A percentile compares a stretch with the other conserved stretches of the same genome.
phyloP scores from a whole-genome alignment of 2,797 vertebrate species.

The Rhabdophis nuchalis region DNA sequence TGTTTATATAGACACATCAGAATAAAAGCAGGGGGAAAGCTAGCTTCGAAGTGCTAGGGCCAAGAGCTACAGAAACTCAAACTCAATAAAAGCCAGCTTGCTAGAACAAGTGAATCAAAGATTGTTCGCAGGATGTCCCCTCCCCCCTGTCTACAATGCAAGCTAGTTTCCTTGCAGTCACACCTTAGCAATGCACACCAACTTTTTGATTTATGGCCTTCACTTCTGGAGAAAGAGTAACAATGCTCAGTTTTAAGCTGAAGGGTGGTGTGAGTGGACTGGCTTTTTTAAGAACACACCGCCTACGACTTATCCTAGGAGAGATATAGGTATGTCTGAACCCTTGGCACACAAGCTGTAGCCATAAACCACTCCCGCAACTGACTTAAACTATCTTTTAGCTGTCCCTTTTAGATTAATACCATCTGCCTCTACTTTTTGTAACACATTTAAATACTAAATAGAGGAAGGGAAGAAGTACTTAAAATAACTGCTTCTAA shows the following conservation, averaged over 20 bases:
- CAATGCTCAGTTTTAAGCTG: constrained; percentile 74
- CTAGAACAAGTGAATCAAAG: constrained; percentile 67
- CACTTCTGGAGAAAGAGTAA: constrained; percentile 75
- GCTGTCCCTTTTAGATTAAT: constrained; percentile 57
- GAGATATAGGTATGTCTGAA: constrained; percentile 76
- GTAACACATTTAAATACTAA: constrained; percentile 80
- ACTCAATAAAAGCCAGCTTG: constrained; percentile 62
- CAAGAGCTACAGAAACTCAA: constrained; percentile 68
- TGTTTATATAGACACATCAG: constrained; percentile 76
- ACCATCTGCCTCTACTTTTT: constrained; percentile 78
- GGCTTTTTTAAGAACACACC: constrained; percentile 71
- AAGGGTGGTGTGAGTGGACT: constrained; percentile 73
- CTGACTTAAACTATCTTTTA: constrained; percentile 58
- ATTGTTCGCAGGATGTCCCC: constrained; percentile 67
- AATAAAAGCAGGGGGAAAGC: constrained; percentile 75
- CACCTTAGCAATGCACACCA: constrained; percentile 74
- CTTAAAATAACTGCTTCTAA: constrained; percentile 90
- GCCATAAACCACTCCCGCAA: constrained; percentile 58
- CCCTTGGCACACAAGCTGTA: constrained; percentile 65
- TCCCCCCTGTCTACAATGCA: constrained; percentile 63
- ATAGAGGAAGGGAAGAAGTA: constrained; percentile 78
- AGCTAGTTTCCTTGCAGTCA: constrained; percentile 74
- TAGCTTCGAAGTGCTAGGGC: constrained; percentile 72
- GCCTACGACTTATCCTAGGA: constrained; percentile 71
- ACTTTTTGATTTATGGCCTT: constrained; percentile 80